Percentiles rank a stretch among this genome's conserved stretches.
Evolutionary conservation across 2,113 vertebrate species (phyloP).

Genomic region (Sprattus sprattus): DNA sequence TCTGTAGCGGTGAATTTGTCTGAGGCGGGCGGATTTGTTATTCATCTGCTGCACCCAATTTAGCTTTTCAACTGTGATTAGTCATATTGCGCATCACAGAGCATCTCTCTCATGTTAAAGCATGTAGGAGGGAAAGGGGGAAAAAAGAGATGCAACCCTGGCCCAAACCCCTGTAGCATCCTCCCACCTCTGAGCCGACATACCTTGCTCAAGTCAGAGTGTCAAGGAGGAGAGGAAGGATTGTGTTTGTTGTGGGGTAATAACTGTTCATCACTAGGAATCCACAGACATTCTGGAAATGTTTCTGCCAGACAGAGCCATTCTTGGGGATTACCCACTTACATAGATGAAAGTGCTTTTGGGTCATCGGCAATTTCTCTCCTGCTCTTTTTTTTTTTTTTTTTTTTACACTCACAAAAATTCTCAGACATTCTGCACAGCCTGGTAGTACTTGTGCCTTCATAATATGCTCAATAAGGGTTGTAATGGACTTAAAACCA

Average conservation of each 20-base stretch:
- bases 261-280: neutral
- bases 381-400: neutral
- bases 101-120: conserved; percentile 19
- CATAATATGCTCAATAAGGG: conserved; percentile 14
- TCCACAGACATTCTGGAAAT: neutral
- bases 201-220: neutral
- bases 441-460: neutral
- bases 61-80: conserved; percentile 39
- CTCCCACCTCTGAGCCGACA: neutral
- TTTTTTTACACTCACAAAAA: neutral
- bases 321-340: neutral
- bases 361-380: neutral
- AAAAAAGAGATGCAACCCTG: neutral
- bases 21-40: conserved; percentile 30
- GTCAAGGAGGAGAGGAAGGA: neutral
- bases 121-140: neutral
- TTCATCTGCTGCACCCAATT: conserved; percentile 19
- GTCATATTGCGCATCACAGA: conserved; percentile 28
- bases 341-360: neutral
- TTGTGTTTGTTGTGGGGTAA: neutral
- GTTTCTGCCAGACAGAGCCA: neutral
- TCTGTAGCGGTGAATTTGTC: conserved; percentile 26
- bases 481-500: neutral
- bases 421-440: neutral
- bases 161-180: neutral